These are phyloP conservation scores for Acanthococcus lagerstroemiae DNA, from an alignment of 2,888 invertebrate species.

Conservation along the genomic window DNA sequence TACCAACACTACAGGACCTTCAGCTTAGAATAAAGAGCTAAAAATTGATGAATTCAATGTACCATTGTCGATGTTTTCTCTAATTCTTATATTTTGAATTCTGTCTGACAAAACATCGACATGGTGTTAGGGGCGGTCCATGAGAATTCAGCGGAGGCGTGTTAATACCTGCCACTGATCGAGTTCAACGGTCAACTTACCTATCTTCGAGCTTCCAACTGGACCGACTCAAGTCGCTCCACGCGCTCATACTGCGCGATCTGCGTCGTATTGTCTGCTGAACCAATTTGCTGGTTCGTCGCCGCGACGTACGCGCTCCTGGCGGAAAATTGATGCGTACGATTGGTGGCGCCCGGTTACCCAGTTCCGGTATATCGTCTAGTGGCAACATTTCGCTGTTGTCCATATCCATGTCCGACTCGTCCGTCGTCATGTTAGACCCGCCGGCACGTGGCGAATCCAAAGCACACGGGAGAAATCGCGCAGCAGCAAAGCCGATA, in stretches of 20 bases:
- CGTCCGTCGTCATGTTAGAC: neutral
- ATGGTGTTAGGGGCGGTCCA: too few species aligned
- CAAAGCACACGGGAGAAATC: too few species aligned
- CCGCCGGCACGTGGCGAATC: too few species aligned
- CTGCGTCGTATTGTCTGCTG: conserved; percentile 44
- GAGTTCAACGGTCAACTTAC: conserved; percentile 44
- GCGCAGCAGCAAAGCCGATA: too few species aligned
- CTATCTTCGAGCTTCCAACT: conserved; percentile 71
- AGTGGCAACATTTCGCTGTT: conserved; percentile 16
- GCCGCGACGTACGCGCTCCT: conserved; percentile 37
- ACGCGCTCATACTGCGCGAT: conserved; percentile 69
- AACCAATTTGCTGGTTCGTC: conserved; percentile 43
- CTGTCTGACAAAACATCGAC: too few species aligned
- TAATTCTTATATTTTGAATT: too few species aligned
- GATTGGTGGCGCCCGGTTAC: conserved; percentile 16
- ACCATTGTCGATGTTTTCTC: too few species aligned
- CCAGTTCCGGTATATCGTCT: conserved; percentile 21
- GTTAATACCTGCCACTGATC: too few species aligned
- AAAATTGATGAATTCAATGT: too few species aligned
- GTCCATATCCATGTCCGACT: conserved; percentile 2
- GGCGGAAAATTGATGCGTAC: conserved; percentile 37
- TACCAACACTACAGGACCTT: too few species aligned
- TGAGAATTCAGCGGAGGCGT: too few species aligned
- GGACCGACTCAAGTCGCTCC: conserved; percentile 77
- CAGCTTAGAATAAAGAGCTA: too few species aligned